Conservation (phyloP, 2,113 vertebrate species). For the Onychorhynchus coronatus region DNA sequence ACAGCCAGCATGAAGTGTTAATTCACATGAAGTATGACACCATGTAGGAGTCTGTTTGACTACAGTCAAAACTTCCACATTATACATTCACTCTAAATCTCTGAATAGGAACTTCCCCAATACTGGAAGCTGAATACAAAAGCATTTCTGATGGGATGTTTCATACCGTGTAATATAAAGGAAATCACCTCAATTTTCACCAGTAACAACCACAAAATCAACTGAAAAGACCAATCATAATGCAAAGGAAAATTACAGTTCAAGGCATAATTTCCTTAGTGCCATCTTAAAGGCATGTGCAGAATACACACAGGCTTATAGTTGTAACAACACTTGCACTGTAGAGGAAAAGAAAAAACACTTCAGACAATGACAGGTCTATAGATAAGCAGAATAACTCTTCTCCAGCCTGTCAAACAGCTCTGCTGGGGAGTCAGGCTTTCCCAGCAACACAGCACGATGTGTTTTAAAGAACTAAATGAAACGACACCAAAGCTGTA, state of each 20-base stretch:
- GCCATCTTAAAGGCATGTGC: neutral
- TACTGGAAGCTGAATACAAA: neutral
- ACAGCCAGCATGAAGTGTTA: neutral
- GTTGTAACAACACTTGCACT: neutral
- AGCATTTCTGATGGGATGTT: neutral
- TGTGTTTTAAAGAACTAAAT: neutral
- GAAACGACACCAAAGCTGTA: neutral
- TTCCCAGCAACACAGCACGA: neutral
- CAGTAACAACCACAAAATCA: neutral
- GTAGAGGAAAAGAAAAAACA: neutral
- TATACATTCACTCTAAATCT: slow-evolving; percentile 31
- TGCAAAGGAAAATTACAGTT: neutral
- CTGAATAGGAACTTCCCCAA: slow-evolving; percentile 27
- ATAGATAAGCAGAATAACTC: neutral
- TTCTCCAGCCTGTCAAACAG: neutral
- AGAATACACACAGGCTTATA: neutral
- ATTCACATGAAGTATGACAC: neutral
- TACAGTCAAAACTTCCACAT: neutral
- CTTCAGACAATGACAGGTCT: neutral
- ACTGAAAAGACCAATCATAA: neutral
- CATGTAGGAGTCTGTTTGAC: slow-evolving; percentile 10
- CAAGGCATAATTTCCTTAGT: neutral
- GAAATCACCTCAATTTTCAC: neutral
- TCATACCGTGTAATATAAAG: neutral
- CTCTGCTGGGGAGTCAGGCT: neutral